Evolutionary conservation across 2,888 invertebrate genomes (phyloP).

Genomic region (Lampropteryx suffumata): DNA sequence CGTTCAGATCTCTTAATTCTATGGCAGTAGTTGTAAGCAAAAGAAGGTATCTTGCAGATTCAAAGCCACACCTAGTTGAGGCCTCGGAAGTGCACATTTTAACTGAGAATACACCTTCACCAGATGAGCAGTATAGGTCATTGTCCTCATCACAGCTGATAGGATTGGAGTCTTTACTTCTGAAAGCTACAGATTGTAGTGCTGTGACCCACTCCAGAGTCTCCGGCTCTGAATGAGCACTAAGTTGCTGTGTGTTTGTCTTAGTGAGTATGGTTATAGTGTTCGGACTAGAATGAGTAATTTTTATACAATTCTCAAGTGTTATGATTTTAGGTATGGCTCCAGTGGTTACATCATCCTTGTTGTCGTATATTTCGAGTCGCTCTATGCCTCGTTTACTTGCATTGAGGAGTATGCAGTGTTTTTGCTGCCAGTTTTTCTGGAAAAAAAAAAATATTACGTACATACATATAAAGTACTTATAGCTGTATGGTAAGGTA

Average conservation of each 20-base stretch:
- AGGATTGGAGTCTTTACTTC: constrained; percentile 84
- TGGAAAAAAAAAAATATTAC: constrained; percentile 53
- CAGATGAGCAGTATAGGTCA: constrained; percentile 93
- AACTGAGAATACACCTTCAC: constrained; percentile 91
- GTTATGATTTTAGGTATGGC: constrained; percentile 90
- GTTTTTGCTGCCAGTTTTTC: constrained; percentile 93
- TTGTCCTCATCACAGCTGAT: constrained; percentile 91
- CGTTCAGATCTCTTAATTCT: constrained; percentile 86
- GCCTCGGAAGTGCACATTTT: constrained; percentile 90
- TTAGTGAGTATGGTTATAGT: constrained; percentile 89
- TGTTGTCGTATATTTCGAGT: constrained; percentile 92
- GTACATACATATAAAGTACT: neutral
- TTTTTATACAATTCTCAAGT: constrained; percentile 94
- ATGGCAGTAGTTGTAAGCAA: constrained; percentile 89
- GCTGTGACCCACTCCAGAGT: constrained; percentile 90
- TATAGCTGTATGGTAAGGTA: constrained; percentile 12
- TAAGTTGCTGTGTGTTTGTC: constrained; percentile 85
- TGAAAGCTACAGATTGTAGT: constrained; percentile 91
- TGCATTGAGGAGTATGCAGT: constrained; percentile 89
- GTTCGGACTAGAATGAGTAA: constrained; percentile 85
- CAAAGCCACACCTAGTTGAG: constrained; percentile 88
- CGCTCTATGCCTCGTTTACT: constrained; percentile 94
- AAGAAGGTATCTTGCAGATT: constrained; percentile 87
- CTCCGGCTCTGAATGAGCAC: constrained; percentile 85
- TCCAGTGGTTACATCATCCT: constrained; percentile 85